phyloP scores from a whole-genome alignment of 2,797 vertebrate species.

The Rhabdomys pumilio region DNA sequence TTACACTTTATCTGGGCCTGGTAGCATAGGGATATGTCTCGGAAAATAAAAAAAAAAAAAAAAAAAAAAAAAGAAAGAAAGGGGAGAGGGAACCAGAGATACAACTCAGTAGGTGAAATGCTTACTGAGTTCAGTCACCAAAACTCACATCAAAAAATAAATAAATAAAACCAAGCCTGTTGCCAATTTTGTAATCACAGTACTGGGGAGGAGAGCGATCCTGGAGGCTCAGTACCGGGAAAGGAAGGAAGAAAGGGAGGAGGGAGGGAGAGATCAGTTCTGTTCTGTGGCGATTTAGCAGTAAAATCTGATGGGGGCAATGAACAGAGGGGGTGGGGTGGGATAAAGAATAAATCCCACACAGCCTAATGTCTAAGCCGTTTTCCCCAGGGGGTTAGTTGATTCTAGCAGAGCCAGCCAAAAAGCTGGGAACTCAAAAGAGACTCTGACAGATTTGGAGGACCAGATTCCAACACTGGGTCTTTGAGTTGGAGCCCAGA shows the following conservation, averaged over 20 bases:
- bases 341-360: not conserved
- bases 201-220: not conserved
- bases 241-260: not conserved
- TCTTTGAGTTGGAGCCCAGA: not conserved
- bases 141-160: not conserved
- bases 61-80: not conserved
- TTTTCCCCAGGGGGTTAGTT: not conserved
- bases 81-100: not conserved
- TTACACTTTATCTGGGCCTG: not conserved
- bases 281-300: not conserved
- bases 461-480: not conserved
- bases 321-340: not conserved
- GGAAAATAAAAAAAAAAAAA: not conserved
- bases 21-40: not conserved
- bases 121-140: not conserved
- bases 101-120: not conserved
- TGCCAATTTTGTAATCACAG: not conserved
- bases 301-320: not conserved
- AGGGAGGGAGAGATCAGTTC: not conserved
- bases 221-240: not conserved
- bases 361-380: not conserved
- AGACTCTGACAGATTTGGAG: not conserved
- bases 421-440: not conserved
- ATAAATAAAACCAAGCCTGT: not conserved
- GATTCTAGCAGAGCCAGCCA: not conserved